Evolutionary conservation across 2,797 vertebrate species (phyloP), one percentile per base, ranked within the genome.

Genomic region (Mormyrops boulengeri): DNA sequence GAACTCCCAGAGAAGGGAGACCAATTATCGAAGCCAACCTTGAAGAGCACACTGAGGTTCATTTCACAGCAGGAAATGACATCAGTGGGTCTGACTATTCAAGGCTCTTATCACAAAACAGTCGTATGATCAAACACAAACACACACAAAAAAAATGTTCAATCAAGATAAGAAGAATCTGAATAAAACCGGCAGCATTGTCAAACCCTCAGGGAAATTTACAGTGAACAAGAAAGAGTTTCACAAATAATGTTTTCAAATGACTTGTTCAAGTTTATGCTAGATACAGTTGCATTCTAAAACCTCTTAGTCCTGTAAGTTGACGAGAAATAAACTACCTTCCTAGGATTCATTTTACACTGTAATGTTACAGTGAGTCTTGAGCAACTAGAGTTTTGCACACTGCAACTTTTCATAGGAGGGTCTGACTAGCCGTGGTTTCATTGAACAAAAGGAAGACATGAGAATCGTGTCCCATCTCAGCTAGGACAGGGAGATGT

Each of bases 11-110:
- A 49, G 84, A 91, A 92, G 92, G 44, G 92, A 66, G 34, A 94
- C 90, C 93, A 95, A 96, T 96, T 96, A 96, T 96, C 95, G 93
- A 91, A 93, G 93, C 90, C 22, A 85, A 85, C 60, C 91, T 89
- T 80, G 90, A 92, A 92, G 88, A 90, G 90, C 30, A 89, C 66
- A 57, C 85, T 89, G 88, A 93, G 26, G 92, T 86, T 88, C 93
- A 88, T 93, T 92, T 94, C 94, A 91, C 92, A 94, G 92, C 92
- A 94, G 93, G 94, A 96, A 95, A 95, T 96, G 94, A 95, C 92
- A 93, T 93, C 92, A 93, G 92, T 91, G 89, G 41, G 88, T 92
- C 93, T 93, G 30, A 41, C 94, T 95, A 95, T 95, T 95, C 93
- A 92, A 53, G 88, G 90, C 1, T 52, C 93, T 95, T 94, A 95